A percentile compares a stretch with the other conserved stretches of the same genome.
Conservation (phyloP, 2,888 invertebrate species). For the Drosophila subsilvestris region DNA sequence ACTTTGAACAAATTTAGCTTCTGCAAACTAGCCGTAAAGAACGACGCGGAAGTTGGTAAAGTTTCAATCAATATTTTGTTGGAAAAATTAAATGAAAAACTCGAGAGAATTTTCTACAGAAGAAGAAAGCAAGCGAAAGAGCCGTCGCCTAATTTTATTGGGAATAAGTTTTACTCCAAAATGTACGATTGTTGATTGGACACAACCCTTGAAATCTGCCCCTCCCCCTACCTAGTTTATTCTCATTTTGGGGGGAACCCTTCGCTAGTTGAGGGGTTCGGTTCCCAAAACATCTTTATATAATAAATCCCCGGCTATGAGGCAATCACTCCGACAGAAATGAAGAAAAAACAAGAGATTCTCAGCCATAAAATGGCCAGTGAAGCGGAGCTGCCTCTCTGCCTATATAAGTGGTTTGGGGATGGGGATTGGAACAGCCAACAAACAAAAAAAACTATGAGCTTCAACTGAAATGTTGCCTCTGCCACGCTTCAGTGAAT, state of each 20-base stretch:
- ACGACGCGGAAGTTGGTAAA: slow-evolving; percentile 4
- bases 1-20: slow-evolving; percentile 9
- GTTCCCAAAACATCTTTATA: slow-evolving; percentile 24
- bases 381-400: slow-evolving; percentile 64
- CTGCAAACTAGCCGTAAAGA: slow-evolving; percentile 2
- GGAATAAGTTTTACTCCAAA: no score
- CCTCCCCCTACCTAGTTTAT: background rate
- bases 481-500: slow-evolving; percentile 71
- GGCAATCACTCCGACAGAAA: slow-evolving; percentile 28
- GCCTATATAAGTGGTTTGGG: slow-evolving; percentile 47
- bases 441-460: slow-evolving; percentile 32
- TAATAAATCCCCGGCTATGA: slow-evolving; percentile 29
- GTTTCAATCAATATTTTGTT: slow-evolving; percentile 31
- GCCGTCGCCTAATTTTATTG: background rate
- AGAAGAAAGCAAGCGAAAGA: background rate
- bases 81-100: background rate
- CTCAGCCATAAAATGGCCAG: slow-evolving; percentile 72
- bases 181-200: no score
- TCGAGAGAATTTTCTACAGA: background rate
- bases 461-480: slow-evolving; percentile 35
- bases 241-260: background rate
- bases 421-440: slow-evolving; percentile 32
- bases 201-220: no score
- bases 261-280: background rate
- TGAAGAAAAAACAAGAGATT: slow-evolving; percentile 28